phyloP scores from a whole-genome alignment of 23 tunicate genomes.

The Styela plicata region DNA sequence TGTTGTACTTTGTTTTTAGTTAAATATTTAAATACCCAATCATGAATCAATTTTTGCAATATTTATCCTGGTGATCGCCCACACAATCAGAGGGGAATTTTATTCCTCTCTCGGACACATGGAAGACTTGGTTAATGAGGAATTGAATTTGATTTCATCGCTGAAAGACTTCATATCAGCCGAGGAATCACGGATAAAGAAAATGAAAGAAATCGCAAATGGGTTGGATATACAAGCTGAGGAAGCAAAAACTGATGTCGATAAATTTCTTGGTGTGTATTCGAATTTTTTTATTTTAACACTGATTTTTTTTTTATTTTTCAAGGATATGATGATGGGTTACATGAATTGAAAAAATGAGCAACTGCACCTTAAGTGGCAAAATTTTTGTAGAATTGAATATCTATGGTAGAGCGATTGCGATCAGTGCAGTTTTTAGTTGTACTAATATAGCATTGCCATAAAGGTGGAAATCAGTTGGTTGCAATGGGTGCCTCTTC shows the following conservation, averaged over 20 bases:
- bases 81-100: slow-evolving; percentile 27
- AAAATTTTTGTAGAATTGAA: too few relatives aligned
- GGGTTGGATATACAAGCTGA: neutral
- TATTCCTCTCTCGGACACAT: slow-evolving; percentile 85
- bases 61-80: neutral
- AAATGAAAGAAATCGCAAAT: slow-evolving; percentile 15
- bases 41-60: neutral
- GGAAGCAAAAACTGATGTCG: neutral
- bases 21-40: neutral
- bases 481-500: too few relatives aligned
- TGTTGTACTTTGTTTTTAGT: too few relatives aligned
- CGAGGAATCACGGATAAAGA: slow-evolving; percentile 44
- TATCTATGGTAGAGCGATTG: too few relatives aligned
- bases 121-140: slow-evolving; percentile 75
- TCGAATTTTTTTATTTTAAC: too few relatives aligned
- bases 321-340: too few relatives aligned
- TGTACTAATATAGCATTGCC: too few relatives aligned
- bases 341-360: too few relatives aligned
- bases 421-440: too few relatives aligned
- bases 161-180: slow-evolving; percentile 52
- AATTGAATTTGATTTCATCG: slow-evolving; percentile 44
- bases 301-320: too few relatives aligned
- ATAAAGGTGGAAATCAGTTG: too few relatives aligned
- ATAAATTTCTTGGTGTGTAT: slow-evolving; percentile 5
- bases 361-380: too few relatives aligned